phyloP scores from a whole-genome alignment of 2,113 vertebrate genomes.

The Cepphus grylle region DNA sequence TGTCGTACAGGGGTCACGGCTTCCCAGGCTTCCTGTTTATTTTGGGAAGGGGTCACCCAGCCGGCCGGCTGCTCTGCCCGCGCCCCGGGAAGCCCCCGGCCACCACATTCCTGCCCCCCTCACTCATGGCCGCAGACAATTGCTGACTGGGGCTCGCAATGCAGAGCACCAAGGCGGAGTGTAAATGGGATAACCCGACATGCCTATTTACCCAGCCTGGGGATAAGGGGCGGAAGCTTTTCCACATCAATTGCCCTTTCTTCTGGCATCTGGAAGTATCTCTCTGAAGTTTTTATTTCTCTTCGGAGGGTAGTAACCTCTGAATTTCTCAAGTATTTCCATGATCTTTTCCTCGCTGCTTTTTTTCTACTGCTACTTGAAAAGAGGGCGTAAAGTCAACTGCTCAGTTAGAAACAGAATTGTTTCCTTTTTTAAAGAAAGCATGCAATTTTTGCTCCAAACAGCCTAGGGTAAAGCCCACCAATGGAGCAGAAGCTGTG shows the following conservation, averaged over 20 bases:
- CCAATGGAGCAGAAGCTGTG: not conserved
- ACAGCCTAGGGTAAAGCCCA: not conserved
- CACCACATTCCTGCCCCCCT: conserved; percentile 31
- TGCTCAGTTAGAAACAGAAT: conserved; percentile 8
- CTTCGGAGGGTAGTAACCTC: conserved; percentile 13
- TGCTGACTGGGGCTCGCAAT: not conserved
- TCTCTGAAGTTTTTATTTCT: conserved; percentile 40
- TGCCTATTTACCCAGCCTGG: conserved; percentile 46
- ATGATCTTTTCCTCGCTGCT: not conserved
- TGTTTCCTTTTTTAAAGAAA: conserved; percentile 17
- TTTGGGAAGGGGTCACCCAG: conserved; percentile 58
- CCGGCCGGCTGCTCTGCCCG: not conserved
- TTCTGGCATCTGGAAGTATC: conserved; percentile 30
- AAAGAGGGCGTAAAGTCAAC: conserved; percentile 19
- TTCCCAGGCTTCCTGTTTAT: conserved; percentile 69
- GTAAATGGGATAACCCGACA: conserved; percentile 39
- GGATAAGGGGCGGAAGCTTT: conserved; percentile 45
- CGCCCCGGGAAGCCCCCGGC: conserved; percentile 34
- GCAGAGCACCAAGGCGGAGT: not conserved
- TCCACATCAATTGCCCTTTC: conserved; percentile 37
- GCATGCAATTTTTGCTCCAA: not conserved
- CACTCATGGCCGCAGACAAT: conserved; percentile 9
- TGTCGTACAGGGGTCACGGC: conserved; percentile 35
- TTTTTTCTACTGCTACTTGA: not conserved
- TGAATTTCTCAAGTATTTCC: conserved; percentile 30